Percentiles rank a stretch among this genome's conserved stretches.
phyloP scores from a whole-genome alignment of 2,888 invertebrate species.

The Pyrochroa serraticornis region DNA sequence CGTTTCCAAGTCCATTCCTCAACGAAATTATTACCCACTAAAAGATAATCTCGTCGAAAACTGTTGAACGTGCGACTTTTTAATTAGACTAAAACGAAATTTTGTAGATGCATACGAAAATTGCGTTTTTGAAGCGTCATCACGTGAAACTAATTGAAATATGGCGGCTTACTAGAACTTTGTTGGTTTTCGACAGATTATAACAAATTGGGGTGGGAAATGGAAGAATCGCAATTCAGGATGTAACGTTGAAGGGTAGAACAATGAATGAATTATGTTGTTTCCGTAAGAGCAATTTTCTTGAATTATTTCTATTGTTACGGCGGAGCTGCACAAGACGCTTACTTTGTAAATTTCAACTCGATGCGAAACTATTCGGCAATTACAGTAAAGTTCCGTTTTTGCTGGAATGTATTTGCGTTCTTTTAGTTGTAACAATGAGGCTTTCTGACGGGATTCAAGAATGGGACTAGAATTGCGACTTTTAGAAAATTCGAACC shows the following conservation, averaged over 20 bases:
- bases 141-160: not conserved
- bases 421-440: too few relatives aligned
- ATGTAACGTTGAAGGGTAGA: constrained; percentile 18
- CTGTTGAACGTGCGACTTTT: constrained; percentile 7
- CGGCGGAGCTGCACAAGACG: constrained; percentile 9
- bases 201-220: constrained; percentile 16
- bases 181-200: constrained; percentile 15
- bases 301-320: constrained; percentile 23
- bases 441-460: too few relatives aligned
- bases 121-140: constrained; percentile 5
- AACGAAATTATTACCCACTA: constrained; percentile 11
- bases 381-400: constrained; percentile 6
- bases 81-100: constrained; percentile 8
- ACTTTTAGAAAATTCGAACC: too few relatives aligned
- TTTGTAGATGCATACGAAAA: not conserved
- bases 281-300: constrained; percentile 23
- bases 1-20: constrained; percentile 12
- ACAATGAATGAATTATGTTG: constrained; percentile 26
- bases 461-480: too few relatives aligned
- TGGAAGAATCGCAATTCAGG: constrained; percentile 12
- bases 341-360: constrained; percentile 18
- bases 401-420: too few relatives aligned
- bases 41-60: constrained; percentile 14
- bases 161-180: not conserved
- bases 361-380: constrained; percentile 13